These are phyloP conservation scores for Eclectus roratus DNA, from an alignment of 2,113 vertebrate genomes.

Conservation along the genomic window DNA sequence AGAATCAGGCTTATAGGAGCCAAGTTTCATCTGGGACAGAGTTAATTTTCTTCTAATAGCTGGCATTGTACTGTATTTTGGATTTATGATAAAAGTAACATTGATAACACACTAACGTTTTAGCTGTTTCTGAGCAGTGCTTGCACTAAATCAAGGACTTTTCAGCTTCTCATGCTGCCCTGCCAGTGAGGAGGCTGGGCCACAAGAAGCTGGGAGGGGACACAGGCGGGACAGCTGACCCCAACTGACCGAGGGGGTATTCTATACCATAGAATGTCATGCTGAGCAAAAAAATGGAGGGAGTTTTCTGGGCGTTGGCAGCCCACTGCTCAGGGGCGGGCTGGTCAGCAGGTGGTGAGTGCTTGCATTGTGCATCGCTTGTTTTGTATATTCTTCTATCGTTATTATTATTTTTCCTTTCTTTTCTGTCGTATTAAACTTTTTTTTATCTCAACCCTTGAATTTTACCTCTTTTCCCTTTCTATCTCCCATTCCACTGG, in stretches of 20 bases:
- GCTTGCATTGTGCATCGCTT: neutral
- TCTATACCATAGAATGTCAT: neutral
- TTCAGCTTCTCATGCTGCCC: neutral
- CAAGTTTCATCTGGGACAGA: neutral
- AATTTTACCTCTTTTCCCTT: neutral
- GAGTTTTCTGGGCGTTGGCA: too few relatives aligned
- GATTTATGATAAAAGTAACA: neutral
- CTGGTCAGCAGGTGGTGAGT: neutral
- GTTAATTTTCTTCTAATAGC: neutral
- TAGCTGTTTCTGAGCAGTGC: neutral
- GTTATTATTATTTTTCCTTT: neutral
- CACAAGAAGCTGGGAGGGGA: neutral
- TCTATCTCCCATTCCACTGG: neutral
- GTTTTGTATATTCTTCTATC: neutral
- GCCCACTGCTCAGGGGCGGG: neutral
- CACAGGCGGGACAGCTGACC: neutral
- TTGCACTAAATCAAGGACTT: neutral
- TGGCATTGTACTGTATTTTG: neutral
- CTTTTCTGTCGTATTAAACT: neutral
- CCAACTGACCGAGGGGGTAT: fast-evolving
- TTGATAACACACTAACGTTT: neutral
- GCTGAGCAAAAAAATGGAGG: neutral
- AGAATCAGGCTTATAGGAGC: neutral
- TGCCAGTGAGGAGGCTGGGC: neutral
- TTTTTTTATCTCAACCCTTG: neutral